phyloP scores from a whole-genome alignment of 2,797 vertebrate species.

The Morus bassanus region DNA sequence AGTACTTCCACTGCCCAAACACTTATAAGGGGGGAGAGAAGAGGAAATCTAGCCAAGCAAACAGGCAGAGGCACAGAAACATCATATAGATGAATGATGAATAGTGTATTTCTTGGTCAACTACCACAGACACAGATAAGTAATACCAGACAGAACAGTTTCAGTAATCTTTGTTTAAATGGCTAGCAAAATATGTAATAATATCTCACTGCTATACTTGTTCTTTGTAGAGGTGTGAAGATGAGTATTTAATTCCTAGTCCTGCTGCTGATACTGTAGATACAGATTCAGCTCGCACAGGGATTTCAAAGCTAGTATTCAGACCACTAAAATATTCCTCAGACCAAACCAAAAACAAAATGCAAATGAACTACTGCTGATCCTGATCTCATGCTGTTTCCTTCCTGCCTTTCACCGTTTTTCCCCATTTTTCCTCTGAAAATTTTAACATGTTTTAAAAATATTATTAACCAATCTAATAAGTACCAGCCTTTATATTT shows the following conservation, averaged over 20 bases:
- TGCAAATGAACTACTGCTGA: slow-evolving; percentile 18
- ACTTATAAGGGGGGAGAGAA: background rate
- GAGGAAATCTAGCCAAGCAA: slow-evolving; percentile 3
- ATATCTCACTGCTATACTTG: background rate
- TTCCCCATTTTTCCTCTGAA: background rate
- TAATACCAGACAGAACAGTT: background rate
- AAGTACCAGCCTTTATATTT: slow-evolving; percentile 15
- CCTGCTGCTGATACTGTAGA: slow-evolving; percentile 14
- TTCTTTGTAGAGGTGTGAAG: slow-evolving; percentile 7
- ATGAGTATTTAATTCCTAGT: slow-evolving; percentile 10
- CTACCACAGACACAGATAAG: slow-evolving; percentile 16
- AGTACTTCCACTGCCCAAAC: background rate
- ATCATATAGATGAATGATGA: background rate
- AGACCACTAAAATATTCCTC: slow-evolving; percentile 1
- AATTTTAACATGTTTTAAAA: slow-evolving; percentile 10
- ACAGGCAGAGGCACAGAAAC: background rate
- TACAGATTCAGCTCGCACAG: background rate
- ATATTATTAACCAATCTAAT: slow-evolving; percentile 22
- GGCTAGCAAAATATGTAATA: background rate
- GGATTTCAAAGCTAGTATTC: slow-evolving; percentile 34
- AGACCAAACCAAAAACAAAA: slow-evolving; percentile 34
- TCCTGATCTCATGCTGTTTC: background rate
- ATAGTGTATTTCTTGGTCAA: background rate
- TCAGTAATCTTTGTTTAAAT: slow-evolving; percentile 20
- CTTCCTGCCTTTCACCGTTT: background rate